These are phyloP conservation scores for Ifrita kowaldi DNA, from an alignment of 2,113 vertebrate genomes.

Conservation along the genomic window DNA sequence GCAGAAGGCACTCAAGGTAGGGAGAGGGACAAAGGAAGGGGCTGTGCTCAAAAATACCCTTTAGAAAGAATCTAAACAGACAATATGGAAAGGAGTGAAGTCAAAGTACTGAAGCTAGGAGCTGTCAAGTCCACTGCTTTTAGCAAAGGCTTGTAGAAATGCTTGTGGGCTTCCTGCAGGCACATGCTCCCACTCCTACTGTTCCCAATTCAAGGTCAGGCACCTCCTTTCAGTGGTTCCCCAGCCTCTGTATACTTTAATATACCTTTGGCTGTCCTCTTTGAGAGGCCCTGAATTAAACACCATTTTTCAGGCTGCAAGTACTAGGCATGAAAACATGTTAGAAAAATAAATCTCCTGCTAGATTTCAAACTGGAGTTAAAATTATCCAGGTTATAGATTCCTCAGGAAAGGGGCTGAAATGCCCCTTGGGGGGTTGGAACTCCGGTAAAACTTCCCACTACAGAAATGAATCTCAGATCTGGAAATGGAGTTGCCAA, in stretches of 20 bases:
- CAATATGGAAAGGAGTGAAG: neutral
- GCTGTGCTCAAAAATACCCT: neutral
- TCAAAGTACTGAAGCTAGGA: neutral
- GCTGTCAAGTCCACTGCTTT: neutral
- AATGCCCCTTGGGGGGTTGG: neutral
- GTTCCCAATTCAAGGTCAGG: neutral
- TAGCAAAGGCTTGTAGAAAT: neutral
- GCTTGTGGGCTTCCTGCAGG: neutral
- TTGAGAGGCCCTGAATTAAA: neutral
- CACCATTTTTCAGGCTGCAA: neutral
- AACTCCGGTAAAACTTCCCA: neutral
- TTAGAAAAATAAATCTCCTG: neutral
- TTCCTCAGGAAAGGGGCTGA: neutral
- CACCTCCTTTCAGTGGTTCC: neutral
- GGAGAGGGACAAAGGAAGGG: neutral
- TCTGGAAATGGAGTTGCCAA: neutral
- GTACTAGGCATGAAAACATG: neutral
- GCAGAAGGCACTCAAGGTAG: neutral
- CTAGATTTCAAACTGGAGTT: neutral
- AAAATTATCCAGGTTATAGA: neutral
- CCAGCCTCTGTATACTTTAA: neutral
- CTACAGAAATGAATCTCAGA: neutral
- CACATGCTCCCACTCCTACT: neutral
- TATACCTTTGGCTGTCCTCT: neutral
- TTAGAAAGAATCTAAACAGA: neutral